Evolutionary conservation across 1,140 invertebrate genomes (phyloP).

Genomic region (Drosophila punjabiensis): DNA sequence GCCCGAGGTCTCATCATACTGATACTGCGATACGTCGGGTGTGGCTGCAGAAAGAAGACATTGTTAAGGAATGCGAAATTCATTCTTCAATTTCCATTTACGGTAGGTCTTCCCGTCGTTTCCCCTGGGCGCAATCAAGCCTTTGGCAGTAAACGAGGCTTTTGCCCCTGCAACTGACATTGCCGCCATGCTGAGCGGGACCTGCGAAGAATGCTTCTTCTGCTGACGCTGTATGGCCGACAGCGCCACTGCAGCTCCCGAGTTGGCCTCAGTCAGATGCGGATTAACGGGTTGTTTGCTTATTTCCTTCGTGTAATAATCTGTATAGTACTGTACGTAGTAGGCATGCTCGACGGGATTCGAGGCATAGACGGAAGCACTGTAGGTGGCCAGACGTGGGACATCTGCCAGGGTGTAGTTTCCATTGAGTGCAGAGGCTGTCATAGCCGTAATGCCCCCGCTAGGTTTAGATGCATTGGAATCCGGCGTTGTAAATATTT

Average conservation of each 20-base stretch:
- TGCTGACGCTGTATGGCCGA: slow-evolving; percentile 90
- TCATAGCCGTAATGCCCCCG: slow-evolving; percentile 22
- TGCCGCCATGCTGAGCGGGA: background rate
- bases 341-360: slow-evolving; percentile 90
- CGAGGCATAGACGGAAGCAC: slow-evolving; percentile 91
- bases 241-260: slow-evolving; percentile 95
- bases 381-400: slow-evolving; percentile 91
- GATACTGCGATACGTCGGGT: slow-evolving; percentile 96
- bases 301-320: slow-evolving; percentile 92
- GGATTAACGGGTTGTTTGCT: slow-evolving; percentile 87
- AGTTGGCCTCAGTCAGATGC: slow-evolving; percentile 89
- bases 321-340: slow-evolving; percentile 92
- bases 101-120: slow-evolving; percentile 89
- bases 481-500: slow-evolving; percentile 35
- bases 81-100: slow-evolving; percentile 81
- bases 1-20: slow-evolving; percentile 97
- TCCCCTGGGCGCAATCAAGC: slow-evolving; percentile 86
- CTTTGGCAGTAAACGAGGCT: slow-evolving; percentile 61
- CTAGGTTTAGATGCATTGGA: background rate
- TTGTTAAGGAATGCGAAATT: background rate
- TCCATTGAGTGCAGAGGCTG: slow-evolving; percentile 36
- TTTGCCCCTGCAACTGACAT: slow-evolving; percentile 53
- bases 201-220: slow-evolving; percentile 53
- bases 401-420: slow-evolving; percentile 90
- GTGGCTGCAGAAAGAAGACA: slow-evolving; percentile 86